Percentiles rank a stretch among this genome's conserved stretches.
These are phyloP conservation scores for Lagodon rhomboides DNA, from an alignment of 2,797 vertebrate species.

Conservation along the genomic window DNA sequence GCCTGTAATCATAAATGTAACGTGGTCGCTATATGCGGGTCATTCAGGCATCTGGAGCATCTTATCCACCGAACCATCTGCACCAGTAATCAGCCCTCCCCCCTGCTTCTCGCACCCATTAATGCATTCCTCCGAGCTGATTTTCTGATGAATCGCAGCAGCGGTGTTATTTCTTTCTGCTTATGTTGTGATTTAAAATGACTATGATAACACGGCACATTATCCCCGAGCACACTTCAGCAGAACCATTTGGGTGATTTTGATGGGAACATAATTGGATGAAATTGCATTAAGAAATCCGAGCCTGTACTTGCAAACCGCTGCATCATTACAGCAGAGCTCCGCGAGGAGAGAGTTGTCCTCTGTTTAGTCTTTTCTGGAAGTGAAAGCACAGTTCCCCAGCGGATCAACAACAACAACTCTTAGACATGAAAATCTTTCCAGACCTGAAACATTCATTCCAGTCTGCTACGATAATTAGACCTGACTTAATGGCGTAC, in stretches of 20 bases:
- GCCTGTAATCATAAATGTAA: conserved; percentile 60
- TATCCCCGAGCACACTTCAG: conserved; percentile 22
- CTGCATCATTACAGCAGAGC: conserved; percentile 37
- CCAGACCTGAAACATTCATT: conserved; percentile 54
- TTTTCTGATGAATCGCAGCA: conserved; percentile 35
- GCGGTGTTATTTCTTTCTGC: conserved; percentile 38
- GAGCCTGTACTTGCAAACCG: conserved; percentile 42
- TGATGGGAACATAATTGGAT: conserved; percentile 53
- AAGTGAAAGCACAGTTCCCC: conserved; percentile 16
- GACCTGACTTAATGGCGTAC: conserved; percentile 34
- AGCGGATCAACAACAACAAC: conserved; percentile 54
- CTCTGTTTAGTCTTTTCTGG: conserved; percentile 24
- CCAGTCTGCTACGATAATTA: conserved; percentile 54
- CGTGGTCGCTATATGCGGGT: conserved; percentile 34
- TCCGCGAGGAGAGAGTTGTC: conserved; percentile 8
- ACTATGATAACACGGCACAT: conserved; percentile 28
- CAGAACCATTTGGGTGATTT: conserved; percentile 35
- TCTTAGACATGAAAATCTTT: conserved; percentile 40
- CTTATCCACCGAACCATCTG: conserved; percentile 60
- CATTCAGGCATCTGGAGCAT: conserved; percentile 65
- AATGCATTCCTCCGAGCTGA: conserved; percentile 37
- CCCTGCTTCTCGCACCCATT: conserved; percentile 40
- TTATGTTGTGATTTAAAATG: conserved; percentile 55
- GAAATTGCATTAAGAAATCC: conserved; percentile 51
- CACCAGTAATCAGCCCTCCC: conserved; percentile 41